Percentiles rank a stretch among this genome's conserved stretches.
These are phyloP conservation scores for Chlorospingus flavigularis DNA, from an alignment of 2,797 vertebrate genomes.

Conservation along the genomic window DNA sequence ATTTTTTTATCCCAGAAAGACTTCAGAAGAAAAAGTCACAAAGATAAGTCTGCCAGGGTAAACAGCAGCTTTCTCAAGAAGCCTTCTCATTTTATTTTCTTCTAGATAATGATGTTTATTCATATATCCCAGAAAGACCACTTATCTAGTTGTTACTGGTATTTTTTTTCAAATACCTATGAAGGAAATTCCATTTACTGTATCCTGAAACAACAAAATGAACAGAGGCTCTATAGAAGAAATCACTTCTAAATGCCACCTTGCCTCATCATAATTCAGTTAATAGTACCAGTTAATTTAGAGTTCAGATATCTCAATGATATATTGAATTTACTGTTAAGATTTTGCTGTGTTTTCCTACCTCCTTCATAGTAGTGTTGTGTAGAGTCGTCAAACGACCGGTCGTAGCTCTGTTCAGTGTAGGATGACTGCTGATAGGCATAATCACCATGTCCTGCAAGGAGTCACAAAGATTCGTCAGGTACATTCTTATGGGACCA, in stretches of 20 bases:
- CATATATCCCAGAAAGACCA: background rate
- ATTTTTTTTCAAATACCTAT: background rate
- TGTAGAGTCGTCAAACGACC: slow-evolving; percentile 90
- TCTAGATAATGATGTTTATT: background rate
- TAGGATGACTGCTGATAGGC: slow-evolving; percentile 92
- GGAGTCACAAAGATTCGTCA: background rate
- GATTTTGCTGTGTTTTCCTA: slow-evolving; percentile 51
- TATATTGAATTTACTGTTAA: background rate
- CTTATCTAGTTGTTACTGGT: background rate
- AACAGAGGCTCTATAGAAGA: background rate
- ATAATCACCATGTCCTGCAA: slow-evolving; percentile 88
- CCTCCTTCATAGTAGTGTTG: slow-evolving; percentile 96
- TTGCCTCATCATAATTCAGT: background rate
- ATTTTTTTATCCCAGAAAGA: background rate
- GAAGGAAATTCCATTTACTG: background rate
- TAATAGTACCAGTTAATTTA: background rate
- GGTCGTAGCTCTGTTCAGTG: slow-evolving; percentile 90
- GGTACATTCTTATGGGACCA: background rate
- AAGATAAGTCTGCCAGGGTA: background rate
- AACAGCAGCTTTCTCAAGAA: background rate
- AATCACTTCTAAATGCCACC: background rate
- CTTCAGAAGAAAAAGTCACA: background rate
- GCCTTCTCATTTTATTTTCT: background rate
- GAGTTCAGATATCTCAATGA: background rate
- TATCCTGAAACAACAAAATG: background rate